Conservation (phyloP, 37 sponge, comb jelly and placozoan genomes). For the Halisarca cf. caerulea region DNA sequence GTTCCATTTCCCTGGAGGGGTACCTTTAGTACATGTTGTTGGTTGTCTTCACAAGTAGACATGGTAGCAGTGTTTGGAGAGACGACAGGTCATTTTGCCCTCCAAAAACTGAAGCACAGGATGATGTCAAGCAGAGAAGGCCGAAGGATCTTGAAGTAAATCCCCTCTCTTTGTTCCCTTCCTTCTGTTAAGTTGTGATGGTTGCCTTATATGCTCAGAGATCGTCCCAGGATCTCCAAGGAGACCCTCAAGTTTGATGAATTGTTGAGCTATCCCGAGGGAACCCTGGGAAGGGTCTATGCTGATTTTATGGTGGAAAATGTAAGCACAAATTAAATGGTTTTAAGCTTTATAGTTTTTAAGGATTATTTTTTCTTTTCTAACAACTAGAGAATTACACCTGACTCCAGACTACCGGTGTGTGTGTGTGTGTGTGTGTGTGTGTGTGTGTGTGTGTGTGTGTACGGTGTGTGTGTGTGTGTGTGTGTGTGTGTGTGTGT, state of each 20-base stretch:
- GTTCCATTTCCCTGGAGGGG: too few species aligned
- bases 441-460: not conserved
- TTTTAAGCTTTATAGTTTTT: too few species aligned
- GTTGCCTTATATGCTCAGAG: slow-evolving; percentile 14
- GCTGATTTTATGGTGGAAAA: slow-evolving; percentile 41
- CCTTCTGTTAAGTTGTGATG: too few species aligned
- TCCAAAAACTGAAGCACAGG: slow-evolving; percentile 11
- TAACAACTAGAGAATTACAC: slow-evolving; percentile 16
- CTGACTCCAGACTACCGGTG: slow-evolving; percentile 36
- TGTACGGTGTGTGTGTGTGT: not conserved
- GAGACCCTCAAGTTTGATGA: slow-evolving; percentile 38
- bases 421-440: not conserved
- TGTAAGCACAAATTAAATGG: slow-evolving; percentile 15
- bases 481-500: not conserved
- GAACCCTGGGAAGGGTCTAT: slow-evolving; percentile 45
- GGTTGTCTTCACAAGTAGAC: too few species aligned
- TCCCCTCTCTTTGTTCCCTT: not conserved
- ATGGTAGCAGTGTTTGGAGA: slow-evolving; percentile 65
- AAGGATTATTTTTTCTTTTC: not conserved
- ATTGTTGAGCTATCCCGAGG: slow-evolving; percentile 28
- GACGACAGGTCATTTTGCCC: slow-evolving; percentile 46
- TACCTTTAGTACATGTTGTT: too few species aligned
- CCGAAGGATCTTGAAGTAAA: slow-evolving; percentile 33
- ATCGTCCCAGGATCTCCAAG: slow-evolving; percentile 40
- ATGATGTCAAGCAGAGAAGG: slow-evolving; percentile 42